Conservation (phyloP, 1,140 invertebrate species). For the silkworm (Bombyx mori) region ASM3026992v2 NC_085124.1:6552001-6552500, state of each 20-base stretch:
- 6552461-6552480: conserved; percentile 32
- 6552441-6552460: conserved; percentile 2
- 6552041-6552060: conserved; percentile 31
- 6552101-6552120: conserved; percentile 3
- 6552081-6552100: conserved; percentile 36
- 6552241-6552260: conserved; percentile 57
- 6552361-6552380: conserved; percentile 45
- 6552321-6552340: conserved; percentile 62
- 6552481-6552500: conserved; percentile 69
- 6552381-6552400: conserved; percentile 30
- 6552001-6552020: conserved; percentile 27
- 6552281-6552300: conserved; percentile 65
- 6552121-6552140: conserved; percentile 3
- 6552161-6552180: conserved; percentile 62
- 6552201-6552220: conserved; percentile 25
- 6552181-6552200: conserved; percentile 55
- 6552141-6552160: conserved; percentile 42
- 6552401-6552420: conserved; percentile 33
- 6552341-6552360: conserved; percentile 54
- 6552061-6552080: conserved; percentile 56
- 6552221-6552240: conserved; percentile 12
- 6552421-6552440: too few species aligned
- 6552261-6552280: conserved; percentile 65
- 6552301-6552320: conserved; percentile 58
- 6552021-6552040: conserved; percentile 25